Conservation (phyloP, 2,113 vertebrate genomes). For the Chrysochloris asiatica region DNA sequence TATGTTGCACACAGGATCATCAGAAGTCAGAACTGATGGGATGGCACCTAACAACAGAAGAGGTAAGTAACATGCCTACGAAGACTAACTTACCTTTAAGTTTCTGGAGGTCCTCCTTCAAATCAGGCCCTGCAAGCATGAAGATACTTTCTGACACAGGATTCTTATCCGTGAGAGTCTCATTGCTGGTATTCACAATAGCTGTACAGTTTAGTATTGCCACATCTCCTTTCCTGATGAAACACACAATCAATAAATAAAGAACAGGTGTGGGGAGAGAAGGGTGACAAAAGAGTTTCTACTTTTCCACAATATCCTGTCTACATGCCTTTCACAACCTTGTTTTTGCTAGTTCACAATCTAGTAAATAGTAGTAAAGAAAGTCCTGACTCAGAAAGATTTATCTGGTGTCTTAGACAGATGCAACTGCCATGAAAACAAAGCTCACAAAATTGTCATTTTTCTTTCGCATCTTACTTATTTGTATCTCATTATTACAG, state of each 20-base stretch:
- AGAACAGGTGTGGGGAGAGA: background rate
- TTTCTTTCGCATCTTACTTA: background rate
- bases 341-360: background rate
- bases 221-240: slow-evolving; percentile 91
- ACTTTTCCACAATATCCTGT: slow-evolving; percentile 28
- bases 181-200: slow-evolving; percentile 97
- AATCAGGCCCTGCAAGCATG: slow-evolving; percentile 92
- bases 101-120: slow-evolving; percentile 94
- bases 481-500: background rate
- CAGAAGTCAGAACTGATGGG: no score
- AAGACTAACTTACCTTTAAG: slow-evolving; percentile 90
- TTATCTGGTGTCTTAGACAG: background rate
- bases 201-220: slow-evolving; percentile 95
- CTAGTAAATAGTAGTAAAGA: background rate
- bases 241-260: background rate
- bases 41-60: no score
- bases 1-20: no score
- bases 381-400: background rate
- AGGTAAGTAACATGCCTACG: background rate
- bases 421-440: background rate
- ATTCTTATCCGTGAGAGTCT: slow-evolving; percentile 96
- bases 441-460: background rate
- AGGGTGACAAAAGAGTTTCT: background rate
- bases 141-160: slow-evolving; percentile 94
- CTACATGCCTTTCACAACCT: background rate